phyloP scores from a whole-genome alignment of 2,113 vertebrate species.

The Aegypius monachus region DNA sequence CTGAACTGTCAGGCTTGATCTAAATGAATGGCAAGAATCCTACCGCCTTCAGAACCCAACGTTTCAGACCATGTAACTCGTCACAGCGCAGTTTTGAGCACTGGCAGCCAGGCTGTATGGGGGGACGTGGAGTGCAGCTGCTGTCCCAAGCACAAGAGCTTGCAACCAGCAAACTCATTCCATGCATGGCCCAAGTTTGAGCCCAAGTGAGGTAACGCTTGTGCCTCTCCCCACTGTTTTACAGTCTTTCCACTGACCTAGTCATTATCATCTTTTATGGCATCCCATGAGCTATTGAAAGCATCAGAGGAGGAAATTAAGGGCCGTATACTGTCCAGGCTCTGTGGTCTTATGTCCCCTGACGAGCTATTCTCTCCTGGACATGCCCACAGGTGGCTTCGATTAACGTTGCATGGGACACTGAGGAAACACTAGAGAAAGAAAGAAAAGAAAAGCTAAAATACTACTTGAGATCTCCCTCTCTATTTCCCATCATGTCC shows the following conservation, averaged over 20 bases:
- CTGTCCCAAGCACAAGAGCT: background rate
- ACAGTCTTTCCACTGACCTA: conserved; percentile 13
- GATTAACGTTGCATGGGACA: background rate
- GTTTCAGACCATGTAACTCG: fast-evolving
- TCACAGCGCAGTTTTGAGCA: background rate
- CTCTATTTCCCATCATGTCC: background rate
- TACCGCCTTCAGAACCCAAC: background rate
- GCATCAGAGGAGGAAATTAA: conserved; percentile 57
- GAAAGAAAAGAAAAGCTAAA: background rate
- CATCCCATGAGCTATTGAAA: conserved; percentile 30
- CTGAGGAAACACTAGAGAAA: background rate
- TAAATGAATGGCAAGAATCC: background rate
- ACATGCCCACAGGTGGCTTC: background rate
- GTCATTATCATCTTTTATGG: conserved; percentile 58
- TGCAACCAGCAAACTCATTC: background rate
- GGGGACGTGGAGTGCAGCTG: fast-evolving
- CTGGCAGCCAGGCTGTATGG: background rate
- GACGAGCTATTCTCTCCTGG: conserved; percentile 47
- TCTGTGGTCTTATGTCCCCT: background rate
- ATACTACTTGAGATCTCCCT: background rate
- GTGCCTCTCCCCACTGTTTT: conserved; percentile 54
- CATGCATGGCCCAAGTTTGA: background rate
- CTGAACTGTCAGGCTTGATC: background rate
- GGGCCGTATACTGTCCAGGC: conserved; percentile 45
- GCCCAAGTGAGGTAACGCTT: background rate